A percentile compares a stretch with the other conserved stretches of the same genome.
These are phyloP conservation scores for Beris chalybata DNA, from an alignment of 2,888 invertebrate genomes.

Conservation along the genomic window DNA sequence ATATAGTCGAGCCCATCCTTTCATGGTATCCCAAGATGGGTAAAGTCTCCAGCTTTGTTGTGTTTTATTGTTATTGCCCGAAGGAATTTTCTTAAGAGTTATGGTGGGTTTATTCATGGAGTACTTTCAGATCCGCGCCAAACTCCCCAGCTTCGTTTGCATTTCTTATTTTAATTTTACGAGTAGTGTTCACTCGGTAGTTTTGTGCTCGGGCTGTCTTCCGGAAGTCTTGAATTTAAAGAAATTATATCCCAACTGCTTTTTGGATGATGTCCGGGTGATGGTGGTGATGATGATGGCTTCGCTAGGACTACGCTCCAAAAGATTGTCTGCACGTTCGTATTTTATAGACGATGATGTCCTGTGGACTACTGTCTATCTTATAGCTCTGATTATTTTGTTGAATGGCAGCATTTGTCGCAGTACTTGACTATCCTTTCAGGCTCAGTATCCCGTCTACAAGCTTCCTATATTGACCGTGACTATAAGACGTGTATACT, in stretches of 20 bases:
- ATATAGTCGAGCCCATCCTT: slow-evolving; percentile 4
- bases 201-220: slow-evolving; percentile 25
- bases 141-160: slow-evolving; percentile 30
- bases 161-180: slow-evolving; percentile 37
- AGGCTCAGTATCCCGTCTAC: not conserved
- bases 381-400: not conserved
- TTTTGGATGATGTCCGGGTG: not conserved
- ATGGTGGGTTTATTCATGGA: slow-evolving; percentile 36
- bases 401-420: slow-evolving; percentile 17
- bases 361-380: not conserved
- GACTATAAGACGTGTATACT: not conserved
- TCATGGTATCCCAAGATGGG: slow-evolving; percentile 18
- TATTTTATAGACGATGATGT: not conserved
- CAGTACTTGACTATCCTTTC: slow-evolving; percentile 9
- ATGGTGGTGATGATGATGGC: not conserved
- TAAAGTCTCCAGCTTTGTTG: slow-evolving; percentile 34
- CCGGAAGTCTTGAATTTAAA: slow-evolving; percentile 34
- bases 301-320: no score
- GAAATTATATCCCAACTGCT: slow-evolving; percentile 33
- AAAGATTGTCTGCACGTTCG: no score
- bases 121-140: slow-evolving; percentile 14
- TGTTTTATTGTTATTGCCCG: slow-evolving; percentile 36
- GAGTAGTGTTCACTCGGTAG: slow-evolving; percentile 25
- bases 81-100: slow-evolving; percentile 38
- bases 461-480: slow-evolving; percentile 3